Evolutionary conservation across 2,888 invertebrate species (phyloP).

Genomic region (Calameuta idolon): DNA sequence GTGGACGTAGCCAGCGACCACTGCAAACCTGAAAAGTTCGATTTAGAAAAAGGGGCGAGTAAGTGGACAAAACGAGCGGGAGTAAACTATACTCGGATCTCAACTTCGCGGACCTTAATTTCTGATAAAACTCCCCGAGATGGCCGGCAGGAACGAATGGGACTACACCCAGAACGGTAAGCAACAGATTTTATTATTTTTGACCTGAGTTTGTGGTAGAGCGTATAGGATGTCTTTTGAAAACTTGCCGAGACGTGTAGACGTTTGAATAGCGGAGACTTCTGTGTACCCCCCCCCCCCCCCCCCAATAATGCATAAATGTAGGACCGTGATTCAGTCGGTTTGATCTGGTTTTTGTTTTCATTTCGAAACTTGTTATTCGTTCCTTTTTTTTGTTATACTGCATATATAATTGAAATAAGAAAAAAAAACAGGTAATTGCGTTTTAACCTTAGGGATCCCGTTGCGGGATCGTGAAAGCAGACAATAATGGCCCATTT

Average conservation of each 20-base stretch:
- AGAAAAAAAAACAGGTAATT: neutral
- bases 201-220: neutral
- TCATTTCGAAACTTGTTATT: neutral
- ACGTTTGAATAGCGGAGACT: neutral
- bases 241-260: neutral
- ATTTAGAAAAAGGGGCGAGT: conserved; percentile 23
- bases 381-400: neutral
- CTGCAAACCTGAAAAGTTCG: conserved; percentile 24
- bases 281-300: neutral
- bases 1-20: neutral
- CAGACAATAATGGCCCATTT: neutral
- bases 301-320: neutral
- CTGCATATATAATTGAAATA: neutral
- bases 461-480: neutral
- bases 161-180: conserved; percentile 74
- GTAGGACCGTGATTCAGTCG: neutral
- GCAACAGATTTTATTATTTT: conserved; percentile 41
- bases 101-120: conserved; percentile 61
- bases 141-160: conserved; percentile 70
- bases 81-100: conserved; percentile 63
- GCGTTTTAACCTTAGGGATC: neutral
- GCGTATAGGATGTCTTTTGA: neutral
- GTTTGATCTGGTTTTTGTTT: neutral
- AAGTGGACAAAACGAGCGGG: conserved; percentile 58
- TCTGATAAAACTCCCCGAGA: conserved; percentile 50